Conservation (phyloP, 2,113 vertebrate species). For the Microtus oregoni region DNA sequence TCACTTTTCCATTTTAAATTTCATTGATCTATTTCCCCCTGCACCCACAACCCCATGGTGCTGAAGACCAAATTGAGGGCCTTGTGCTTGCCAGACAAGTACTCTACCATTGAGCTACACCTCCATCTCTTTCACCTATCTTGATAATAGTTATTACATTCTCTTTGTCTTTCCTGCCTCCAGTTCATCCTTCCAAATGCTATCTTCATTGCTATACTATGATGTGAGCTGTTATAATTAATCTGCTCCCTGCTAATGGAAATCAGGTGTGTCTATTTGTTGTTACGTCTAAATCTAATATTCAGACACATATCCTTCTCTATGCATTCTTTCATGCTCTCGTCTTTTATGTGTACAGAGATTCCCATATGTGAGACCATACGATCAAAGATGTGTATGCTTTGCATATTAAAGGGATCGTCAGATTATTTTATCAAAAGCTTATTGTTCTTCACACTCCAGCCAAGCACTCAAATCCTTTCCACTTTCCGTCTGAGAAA, state of each 20-base stretch:
- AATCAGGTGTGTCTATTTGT: background rate
- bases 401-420: background rate
- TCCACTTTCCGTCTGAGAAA: background rate
- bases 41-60: background rate
- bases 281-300: background rate
- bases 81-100: background rate
- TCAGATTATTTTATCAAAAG: conserved; percentile 39
- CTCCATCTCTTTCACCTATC: too few relatives aligned
- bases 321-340: background rate
- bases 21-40: background rate
- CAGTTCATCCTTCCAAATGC: background rate
- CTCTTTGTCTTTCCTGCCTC: background rate
- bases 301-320: background rate
- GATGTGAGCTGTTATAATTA: background rate
- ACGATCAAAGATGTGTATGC: background rate
- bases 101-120: too few relatives aligned
- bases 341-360: conserved; percentile 3
- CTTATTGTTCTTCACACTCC: background rate
- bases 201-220: background rate
- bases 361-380: background rate
- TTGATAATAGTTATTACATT: background rate
- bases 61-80: background rate
- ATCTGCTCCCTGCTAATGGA: background rate
- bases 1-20: background rate
- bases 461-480: background rate